Evolutionary conservation across 2,797 vertebrate species (phyloP).

Genomic region (Chelon labrosus): DNA sequence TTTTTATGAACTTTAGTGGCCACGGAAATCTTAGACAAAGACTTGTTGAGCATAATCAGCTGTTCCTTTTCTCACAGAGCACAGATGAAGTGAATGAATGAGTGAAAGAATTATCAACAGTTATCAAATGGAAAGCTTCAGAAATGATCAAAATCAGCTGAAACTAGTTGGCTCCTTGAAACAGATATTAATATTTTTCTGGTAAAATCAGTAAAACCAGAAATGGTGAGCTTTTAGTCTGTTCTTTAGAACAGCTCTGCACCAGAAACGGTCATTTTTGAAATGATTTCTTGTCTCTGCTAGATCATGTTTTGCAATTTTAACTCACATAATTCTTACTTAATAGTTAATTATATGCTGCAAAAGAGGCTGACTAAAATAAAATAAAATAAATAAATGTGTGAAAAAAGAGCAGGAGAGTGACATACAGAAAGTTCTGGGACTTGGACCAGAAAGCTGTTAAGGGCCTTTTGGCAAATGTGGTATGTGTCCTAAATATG

Average conservation of each 20-base stretch:
- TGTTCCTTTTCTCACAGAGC: not conserved
- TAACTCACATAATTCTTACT: not conserved
- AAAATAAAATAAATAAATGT: no score
- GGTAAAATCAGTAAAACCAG: not conserved
- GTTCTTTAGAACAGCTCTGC: not conserved
- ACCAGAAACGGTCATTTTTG: not conserved
- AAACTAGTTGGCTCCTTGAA: not conserved
- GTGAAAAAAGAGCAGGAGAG: no score
- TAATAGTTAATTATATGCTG: not conserved
- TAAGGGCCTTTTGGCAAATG: no score
- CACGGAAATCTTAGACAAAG: not conserved
- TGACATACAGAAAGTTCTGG: no score
- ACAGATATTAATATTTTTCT: not conserved
- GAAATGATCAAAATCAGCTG: not conserved
- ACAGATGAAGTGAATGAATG: not conserved
- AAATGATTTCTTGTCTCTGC: not conserved
- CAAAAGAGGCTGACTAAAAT: not conserved
- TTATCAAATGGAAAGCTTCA: not conserved
- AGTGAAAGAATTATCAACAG: not conserved
- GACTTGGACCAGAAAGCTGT: no score
- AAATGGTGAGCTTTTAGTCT: not conserved
- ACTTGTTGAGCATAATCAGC: not conserved
- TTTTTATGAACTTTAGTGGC: not conserved
- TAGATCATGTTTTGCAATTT: not conserved
- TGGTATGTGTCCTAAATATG: no score